Base-by-base conservation (phyloP, 2,888 invertebrate genomes). In the Athetis lepigone region DNA sequence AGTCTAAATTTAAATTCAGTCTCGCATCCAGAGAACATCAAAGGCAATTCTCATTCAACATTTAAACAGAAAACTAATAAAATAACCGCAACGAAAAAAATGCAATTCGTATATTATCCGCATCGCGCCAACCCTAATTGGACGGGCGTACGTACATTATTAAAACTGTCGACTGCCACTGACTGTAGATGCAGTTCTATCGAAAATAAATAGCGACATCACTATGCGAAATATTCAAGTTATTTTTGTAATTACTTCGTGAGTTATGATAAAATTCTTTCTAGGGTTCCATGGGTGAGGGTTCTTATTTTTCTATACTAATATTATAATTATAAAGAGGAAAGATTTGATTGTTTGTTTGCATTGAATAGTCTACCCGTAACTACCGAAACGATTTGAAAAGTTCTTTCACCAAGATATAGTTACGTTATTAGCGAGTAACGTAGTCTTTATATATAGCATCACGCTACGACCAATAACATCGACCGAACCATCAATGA, bases 91-190 rank as follows among this genome's bases (percentile, higher is more conserved):
- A 61, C 64, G 51, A 70, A 58, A 75, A 75, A 74, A 72, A 70
- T 45, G 63, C 76, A 70, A 60, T 72, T 70, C 60, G 58, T 50
- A 77, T 69, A 71, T 62, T 70, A 77, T 71, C 52, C 60, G 33
- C 54, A 51, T 43, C 54, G 66, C 47, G 54, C 60, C 67, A 82
- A 51, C 80, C 82, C 80, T 81, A 69, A 80, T 79, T 73, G 75
- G 71, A 69, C 62, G 69, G 72, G 75, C 63, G 73, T 82, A 73
- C 70, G 76, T 70, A 76, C 52, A 77, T 69, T 79, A 86, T 84
- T 78, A 80, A 84, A 86, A 84, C 80, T 80, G 82, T 81, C 83
- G 77, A 81, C 83, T 79, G 77, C 65, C 70, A 70, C 73, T 68
- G 66, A 70, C 73, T 68, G 66, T 77, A 63, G 69, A 68, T 69